These are phyloP conservation scores for Donacobius atricapilla DNA, from an alignment of 2,113 vertebrate species.

Conservation along the genomic window DNA sequence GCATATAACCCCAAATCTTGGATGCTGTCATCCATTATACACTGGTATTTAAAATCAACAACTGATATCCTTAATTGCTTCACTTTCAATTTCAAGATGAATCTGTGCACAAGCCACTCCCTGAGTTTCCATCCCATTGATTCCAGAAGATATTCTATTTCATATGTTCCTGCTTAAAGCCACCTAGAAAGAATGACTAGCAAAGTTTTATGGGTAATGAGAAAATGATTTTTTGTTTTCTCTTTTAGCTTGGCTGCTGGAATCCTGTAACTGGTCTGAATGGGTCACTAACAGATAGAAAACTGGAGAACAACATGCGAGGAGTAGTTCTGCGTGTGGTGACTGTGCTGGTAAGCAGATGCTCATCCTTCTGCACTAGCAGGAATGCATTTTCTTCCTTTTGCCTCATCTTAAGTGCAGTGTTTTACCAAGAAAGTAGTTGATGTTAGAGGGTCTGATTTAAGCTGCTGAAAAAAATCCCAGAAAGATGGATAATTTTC, in stretches of 20 bases:
- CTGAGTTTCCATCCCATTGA: not conserved
- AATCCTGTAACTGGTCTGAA: constrained; percentile 93
- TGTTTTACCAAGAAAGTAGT: constrained; percentile 67
- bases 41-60: not conserved
- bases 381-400: constrained; percentile 30
- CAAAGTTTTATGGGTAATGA: not conserved
- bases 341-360: constrained; percentile 88
- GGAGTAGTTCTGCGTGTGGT: constrained; percentile 95
- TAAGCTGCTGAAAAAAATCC: not conserved
- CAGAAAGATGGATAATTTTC: constrained; percentile 67
- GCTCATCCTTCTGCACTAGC: not conserved
- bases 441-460: not conserved
- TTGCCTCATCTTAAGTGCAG: constrained; percentile 31
- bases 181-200: not conserved
- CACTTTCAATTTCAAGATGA: constrained; percentile 6
- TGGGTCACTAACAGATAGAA: constrained; percentile 93
- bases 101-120: not conserved
- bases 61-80: not conserved
- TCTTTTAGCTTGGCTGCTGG: constrained; percentile 94
- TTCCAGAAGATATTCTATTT: not conserved
- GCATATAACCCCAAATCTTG: not conserved
- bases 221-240: not conserved
- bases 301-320: constrained; percentile 97
- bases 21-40: not conserved
- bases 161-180: fast-evolving